phyloP scores from a whole-genome alignment of 1,140 invertebrate genomes.

The Pachyrhynchus sulphureomaculatus region DNA sequence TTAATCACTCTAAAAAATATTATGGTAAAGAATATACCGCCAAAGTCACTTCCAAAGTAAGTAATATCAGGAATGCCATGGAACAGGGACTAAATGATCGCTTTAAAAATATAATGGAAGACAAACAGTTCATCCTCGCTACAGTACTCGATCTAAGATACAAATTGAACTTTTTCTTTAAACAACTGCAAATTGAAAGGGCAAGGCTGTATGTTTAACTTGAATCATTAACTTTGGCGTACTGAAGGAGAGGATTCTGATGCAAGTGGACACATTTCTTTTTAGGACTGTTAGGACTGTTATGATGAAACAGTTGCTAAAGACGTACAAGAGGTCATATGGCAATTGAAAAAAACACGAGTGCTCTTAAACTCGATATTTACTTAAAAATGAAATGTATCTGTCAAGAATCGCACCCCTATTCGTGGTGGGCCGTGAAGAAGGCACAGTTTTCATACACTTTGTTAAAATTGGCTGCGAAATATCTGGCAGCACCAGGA shows the following conservation, averaged over 20 bases:
- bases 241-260: too few relatives aligned
- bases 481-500: not conserved
- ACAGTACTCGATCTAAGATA: slow-evolving; percentile 18
- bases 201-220: not conserved
- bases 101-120: not conserved
- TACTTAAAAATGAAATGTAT: not conserved
- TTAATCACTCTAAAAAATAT: slow-evolving; percentile 10
- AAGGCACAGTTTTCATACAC: not conserved
- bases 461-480: not conserved
- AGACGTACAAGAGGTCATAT: not conserved
- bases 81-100: slow-evolving; percentile 6
- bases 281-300: not conserved
- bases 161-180: slow-evolving; percentile 11
- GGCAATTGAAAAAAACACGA: not conserved
- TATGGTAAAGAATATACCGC: slow-evolving; percentile 7
- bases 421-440: not conserved
- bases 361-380: not conserved
- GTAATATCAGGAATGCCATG: not conserved
- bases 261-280: too few relatives aligned
- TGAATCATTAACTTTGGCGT: not conserved
- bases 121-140: slow-evolving; percentile 5
- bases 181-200: not conserved
- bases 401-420: not conserved
- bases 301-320: not conserved
- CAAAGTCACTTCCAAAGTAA: not conserved